These are phyloP conservation scores for Drosophila watanabei DNA, from an alignment of 1,140 invertebrate genomes.

Conservation along the genomic window DNA sequence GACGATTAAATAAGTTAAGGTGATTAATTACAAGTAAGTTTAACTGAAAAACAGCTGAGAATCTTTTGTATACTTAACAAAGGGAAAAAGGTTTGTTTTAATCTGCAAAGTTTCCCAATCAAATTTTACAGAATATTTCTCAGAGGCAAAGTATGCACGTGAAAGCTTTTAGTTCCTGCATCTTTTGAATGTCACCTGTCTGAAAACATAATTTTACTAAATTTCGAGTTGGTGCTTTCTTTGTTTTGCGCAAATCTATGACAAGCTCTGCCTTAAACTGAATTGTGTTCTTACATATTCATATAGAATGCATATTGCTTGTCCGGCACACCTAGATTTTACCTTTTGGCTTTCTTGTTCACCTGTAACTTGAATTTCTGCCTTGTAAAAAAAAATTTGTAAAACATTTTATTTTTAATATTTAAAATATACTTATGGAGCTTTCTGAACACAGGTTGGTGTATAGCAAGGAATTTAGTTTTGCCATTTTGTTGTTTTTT, in stretches of 20 bases:
- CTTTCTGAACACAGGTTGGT: no score
- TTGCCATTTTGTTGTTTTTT: no score
- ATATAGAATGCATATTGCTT: slow-evolving; percentile 10
- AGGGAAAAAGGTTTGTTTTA: background rate
- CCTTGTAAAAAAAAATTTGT: background rate
- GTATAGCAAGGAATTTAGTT: no score
- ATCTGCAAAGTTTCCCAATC: slow-evolving; percentile 4
- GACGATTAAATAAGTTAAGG: no score
- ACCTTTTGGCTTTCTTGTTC: background rate
- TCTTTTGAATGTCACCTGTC: slow-evolving; percentile 23
- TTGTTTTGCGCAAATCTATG: slow-evolving; percentile 37
- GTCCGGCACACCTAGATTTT: background rate
- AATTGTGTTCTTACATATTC: slow-evolving; percentile 32
- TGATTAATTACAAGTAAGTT: background rate
- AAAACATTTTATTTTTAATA: background rate
- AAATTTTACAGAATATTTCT: background rate
- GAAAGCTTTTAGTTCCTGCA: slow-evolving; percentile 29
- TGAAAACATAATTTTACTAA: slow-evolving; percentile 25
- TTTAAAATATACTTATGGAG: no score
- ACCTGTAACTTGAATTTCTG: slow-evolving; percentile 10
- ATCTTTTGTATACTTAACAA: background rate
- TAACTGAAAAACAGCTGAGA: background rate
- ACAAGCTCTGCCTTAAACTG: slow-evolving; percentile 25
- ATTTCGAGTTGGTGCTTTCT: slow-evolving; percentile 9
- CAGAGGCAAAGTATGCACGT: slow-evolving; percentile 31